A percentile compares a stretch with the other conserved stretches of the same genome.
These are phyloP conservation scores for Rhabdomys pumilio DNA, from an alignment of 2,797 vertebrate species.

Conservation along the genomic window DNA sequence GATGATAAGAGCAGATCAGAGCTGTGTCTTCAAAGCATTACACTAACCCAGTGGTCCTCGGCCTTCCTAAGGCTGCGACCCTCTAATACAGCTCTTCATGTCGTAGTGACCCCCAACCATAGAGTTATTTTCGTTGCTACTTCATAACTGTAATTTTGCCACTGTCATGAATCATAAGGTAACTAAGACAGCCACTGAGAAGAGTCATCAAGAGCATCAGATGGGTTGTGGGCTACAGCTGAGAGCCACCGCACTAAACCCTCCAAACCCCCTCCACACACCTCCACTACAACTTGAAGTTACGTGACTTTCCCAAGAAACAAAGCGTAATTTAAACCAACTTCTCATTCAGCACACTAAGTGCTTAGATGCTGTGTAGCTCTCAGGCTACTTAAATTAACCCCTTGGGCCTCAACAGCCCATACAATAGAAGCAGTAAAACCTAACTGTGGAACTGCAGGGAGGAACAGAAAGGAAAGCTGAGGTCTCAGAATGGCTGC, in stretches of 20 bases:
- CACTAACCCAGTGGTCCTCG: neutral
- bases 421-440: conserved; percentile 18
- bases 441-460: neutral
- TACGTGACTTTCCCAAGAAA: conserved; percentile 14
- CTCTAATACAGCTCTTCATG: neutral
- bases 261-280: neutral
- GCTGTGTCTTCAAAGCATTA: neutral
- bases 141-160: neutral
- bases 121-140: neutral
- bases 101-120: neutral
- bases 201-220: neutral
- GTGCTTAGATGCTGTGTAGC: conserved; percentile 1
- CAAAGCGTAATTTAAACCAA: conserved; percentile 63
- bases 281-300: conserved; percentile 9
- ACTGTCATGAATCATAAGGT: neutral
- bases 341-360: conserved; percentile 42
- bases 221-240: neutral
- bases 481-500: conserved; percentile 4
- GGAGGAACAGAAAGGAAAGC: neutral
- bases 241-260: neutral
- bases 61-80: neutral
- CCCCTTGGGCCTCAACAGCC: conserved; percentile 33
- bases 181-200: neutral
- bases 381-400: conserved; percentile 14
- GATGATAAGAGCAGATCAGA: neutral